These are phyloP conservation scores for Aplysina aerophoba DNA, from an alignment of 37 sponge, comb jelly and placozoan genomes.

Conservation along the genomic window DNA sequence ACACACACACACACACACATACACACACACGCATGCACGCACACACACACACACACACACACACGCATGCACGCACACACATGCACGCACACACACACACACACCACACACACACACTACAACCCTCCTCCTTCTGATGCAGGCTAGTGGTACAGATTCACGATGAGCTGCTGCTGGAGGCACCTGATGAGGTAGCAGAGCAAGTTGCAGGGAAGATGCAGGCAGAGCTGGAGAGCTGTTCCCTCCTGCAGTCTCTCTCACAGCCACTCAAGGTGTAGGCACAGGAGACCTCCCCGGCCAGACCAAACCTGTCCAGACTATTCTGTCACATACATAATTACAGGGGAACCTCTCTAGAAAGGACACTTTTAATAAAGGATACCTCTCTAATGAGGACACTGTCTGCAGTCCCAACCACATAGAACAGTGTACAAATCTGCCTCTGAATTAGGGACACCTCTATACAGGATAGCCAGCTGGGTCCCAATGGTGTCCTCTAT, in stretches of 20 bases:
- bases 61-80: slow-evolving; percentile 34
- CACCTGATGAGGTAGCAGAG: not conserved
- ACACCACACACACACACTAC: slow-evolving; percentile 39
- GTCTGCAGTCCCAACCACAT: slow-evolving; percentile 4
- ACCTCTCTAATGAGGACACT: slow-evolving; percentile 11
- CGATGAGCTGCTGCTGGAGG: slow-evolving; percentile 83
- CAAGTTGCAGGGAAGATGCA: not conserved
- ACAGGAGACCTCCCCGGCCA: too few relatives aligned
- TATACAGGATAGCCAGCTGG: not conserved
- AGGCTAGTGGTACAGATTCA: slow-evolving; percentile 87
- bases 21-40: slow-evolving; percentile 37
- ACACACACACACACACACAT: slow-evolving; percentile 40
- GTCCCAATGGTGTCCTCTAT: slow-evolving; percentile 4
- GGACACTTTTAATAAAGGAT: not conserved
- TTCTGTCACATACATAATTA: not conserved
- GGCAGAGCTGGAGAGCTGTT: not conserved
- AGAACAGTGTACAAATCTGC: slow-evolving; percentile 3
- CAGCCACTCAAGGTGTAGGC: slow-evolving; percentile 3
- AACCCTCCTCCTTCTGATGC: not conserved
- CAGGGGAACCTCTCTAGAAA: not conserved
- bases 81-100: slow-evolving; percentile 17
- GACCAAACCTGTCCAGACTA: too few relatives aligned
- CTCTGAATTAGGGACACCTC: slow-evolving; percentile 8
- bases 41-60: slow-evolving; percentile 25
- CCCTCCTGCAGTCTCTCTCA: not conserved